Base-by-base conservation (phyloP, 2,113 vertebrate species). In the Cheirogaleus medius region DNA sequence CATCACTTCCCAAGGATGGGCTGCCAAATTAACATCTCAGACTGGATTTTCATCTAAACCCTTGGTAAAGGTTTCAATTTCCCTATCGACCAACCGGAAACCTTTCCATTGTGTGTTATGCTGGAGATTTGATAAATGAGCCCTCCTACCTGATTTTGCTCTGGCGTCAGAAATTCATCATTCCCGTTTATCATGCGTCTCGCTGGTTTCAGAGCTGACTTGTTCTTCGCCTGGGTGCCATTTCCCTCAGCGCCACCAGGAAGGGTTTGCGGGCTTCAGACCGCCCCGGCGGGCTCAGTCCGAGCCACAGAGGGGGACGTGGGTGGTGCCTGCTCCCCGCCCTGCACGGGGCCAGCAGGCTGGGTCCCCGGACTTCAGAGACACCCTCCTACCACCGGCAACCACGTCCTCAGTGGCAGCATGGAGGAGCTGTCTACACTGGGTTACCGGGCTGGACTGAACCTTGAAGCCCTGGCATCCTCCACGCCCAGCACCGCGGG, bases 331-430 rank as follows among this genome's bases (percentile, higher is more conserved):
- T 8, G 37, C 9, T 32, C 1, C 49, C 37, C 29, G 23, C 2
- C 10, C 8, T 0, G 60, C 18, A 1, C 0, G 1, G 8, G 39
- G 56, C 2, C 2, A 0, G 0, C 1, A 21, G 21, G 29, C 47
- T 1, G 0, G 29, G 15, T 76, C 49, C 0, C 11, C 0, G 8
- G 49, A 74, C 34, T 37, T 14, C 42, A 20, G 85, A 32, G 74
- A 18, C 0, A 0, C 52, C 25, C 7, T 37, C 23, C 18, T 9
- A 0, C 20, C 25, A 1, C 12, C 0, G 3, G 54, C 23, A 17
- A 32, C 52, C 68, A 7, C 2, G 10, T 63, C 71, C 64, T 64
- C 29, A 3, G 12, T 11, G 54, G 34, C 23, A 37, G 56, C 5
- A 0, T 0, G 5, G 15, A 64, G 18, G 29, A 6, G 0, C 52